A percentile compares a stretch with the other conserved stretches of the same genome.
phyloP scores from a whole-genome alignment of 2,797 vertebrate genomes.

The Alauda arvensis region DNA sequence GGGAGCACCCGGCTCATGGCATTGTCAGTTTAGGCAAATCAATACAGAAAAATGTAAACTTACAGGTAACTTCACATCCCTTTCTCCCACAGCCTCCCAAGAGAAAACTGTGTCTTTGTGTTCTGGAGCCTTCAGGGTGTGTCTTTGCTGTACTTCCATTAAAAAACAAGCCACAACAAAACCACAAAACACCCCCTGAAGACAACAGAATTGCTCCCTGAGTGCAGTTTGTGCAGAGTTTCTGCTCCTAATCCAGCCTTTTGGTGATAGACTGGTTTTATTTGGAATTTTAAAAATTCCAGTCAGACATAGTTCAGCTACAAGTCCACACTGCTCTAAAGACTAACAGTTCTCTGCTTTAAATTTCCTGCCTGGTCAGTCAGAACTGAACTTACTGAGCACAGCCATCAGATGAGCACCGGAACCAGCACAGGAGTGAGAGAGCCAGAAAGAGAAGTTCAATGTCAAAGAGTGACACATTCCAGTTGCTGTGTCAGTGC shows the following conservation, averaged over 20 bases:
- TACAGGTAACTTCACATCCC: background rate
- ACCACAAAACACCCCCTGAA: accelerated
- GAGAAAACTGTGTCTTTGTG: background rate
- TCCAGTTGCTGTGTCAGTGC: background rate
- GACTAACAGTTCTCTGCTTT: background rate
- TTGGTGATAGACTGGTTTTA: background rate
- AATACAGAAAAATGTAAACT: background rate
- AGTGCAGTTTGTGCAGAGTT: background rate
- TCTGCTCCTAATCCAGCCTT: background rate
- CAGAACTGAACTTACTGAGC: background rate
- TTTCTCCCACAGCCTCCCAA: background rate
- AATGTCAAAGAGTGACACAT: background rate
- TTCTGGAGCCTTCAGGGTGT: background rate
- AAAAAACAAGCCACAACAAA: background rate
- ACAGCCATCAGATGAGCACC: background rate
- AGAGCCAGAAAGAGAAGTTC: background rate
- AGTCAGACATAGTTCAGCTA: background rate
- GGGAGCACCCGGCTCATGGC: background rate
- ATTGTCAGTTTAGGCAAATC: background rate
- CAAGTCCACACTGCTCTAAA: background rate
- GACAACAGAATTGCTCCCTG: background rate
- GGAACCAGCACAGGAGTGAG: background rate
- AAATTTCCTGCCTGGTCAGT: background rate
- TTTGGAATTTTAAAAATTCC: background rate
- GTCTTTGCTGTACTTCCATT: background rate